phyloP scores from a whole-genome alignment of 2,113 vertebrate species.

The Hypanus sabinus region DNA sequence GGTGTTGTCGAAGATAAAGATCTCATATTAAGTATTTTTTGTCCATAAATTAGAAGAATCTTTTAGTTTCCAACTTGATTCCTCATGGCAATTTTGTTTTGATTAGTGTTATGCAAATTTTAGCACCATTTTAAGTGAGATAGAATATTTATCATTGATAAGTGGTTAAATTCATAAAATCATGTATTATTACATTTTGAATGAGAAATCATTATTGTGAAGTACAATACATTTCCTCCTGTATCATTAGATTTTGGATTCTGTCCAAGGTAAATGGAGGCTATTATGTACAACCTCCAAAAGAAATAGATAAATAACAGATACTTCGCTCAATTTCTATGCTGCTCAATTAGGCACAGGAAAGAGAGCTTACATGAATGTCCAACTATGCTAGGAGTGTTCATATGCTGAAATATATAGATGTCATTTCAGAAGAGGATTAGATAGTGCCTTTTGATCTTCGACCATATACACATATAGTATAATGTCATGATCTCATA shows the following conservation, averaged over 20 bases:
- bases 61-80: not conserved
- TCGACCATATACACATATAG: too few relatives aligned
- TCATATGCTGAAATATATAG: too few relatives aligned
- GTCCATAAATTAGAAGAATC: not conserved
- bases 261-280: not conserved
- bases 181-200: not conserved
- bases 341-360: not conserved
- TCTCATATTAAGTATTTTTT: not conserved
- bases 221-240: not conserved
- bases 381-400: too few relatives aligned
- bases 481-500: too few relatives aligned
- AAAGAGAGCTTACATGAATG: not conserved
- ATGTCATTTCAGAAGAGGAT: too few relatives aligned
- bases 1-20: not conserved
- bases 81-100: not conserved
- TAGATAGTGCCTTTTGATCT: too few relatives aligned
- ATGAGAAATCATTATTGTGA: not conserved
- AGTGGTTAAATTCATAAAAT: not conserved
- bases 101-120: not conserved
- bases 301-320: not conserved
- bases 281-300: not conserved
- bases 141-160: slow-evolving; percentile 8
- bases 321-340: too few relatives aligned
- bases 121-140: not conserved
- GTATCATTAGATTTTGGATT: not conserved